Percentiles rank a stretch among this genome's conserved stretches.
Conservation (phyloP, 30 jellyfish, hydroid and myxozoan genomes). For the Clytia hemisphaerica region DNA sequence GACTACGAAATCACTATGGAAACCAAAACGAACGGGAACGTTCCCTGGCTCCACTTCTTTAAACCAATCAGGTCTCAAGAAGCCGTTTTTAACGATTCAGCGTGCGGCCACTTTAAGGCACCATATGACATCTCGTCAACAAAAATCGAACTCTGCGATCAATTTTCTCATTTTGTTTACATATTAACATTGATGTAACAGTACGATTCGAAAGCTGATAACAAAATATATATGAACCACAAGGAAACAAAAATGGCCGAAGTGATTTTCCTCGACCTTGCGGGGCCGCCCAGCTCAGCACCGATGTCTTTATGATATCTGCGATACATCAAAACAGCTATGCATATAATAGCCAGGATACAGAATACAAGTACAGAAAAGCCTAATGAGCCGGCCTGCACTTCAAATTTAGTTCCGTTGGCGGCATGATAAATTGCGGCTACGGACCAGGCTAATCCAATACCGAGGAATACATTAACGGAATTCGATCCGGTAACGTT, state of each 20-base stretch:
- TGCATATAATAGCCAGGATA: slow-evolving; percentile 65
- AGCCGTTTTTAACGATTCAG: no score
- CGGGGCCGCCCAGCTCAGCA: slow-evolving; percentile 98
- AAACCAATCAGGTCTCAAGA: no score
- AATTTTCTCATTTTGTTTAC: no score
- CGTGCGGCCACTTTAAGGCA: no score
- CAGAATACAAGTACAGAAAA: slow-evolving; percentile 87
- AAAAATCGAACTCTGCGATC: no score
- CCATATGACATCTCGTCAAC: no score
- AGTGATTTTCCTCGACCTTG: slow-evolving; percentile 45
- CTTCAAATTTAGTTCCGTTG: slow-evolving; percentile 61
- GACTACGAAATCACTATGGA: no score
- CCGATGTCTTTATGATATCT: slow-evolving; percentile 65
- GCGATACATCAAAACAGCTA: slow-evolving; percentile 80
- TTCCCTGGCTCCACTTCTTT: no score
- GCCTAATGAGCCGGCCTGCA: slow-evolving; percentile 88
- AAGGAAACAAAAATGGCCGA: slow-evolving; percentile 35
- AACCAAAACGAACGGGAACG: no score
- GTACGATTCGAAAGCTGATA: slow-evolving; percentile 78
- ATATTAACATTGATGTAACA: slow-evolving; percentile 42
- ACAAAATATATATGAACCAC: slow-evolving; percentile 63
- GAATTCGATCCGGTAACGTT: slow-evolving; percentile 91
- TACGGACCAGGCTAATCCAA: slow-evolving; percentile 96
- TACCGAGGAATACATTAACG: slow-evolving; percentile 93
- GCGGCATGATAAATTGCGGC: slow-evolving; percentile 88